Evolutionary conservation across 2,113 vertebrate species (phyloP), one percentile per base, ranked within the genome.

Genomic region (Prionailurus bengalensis): DNA sequence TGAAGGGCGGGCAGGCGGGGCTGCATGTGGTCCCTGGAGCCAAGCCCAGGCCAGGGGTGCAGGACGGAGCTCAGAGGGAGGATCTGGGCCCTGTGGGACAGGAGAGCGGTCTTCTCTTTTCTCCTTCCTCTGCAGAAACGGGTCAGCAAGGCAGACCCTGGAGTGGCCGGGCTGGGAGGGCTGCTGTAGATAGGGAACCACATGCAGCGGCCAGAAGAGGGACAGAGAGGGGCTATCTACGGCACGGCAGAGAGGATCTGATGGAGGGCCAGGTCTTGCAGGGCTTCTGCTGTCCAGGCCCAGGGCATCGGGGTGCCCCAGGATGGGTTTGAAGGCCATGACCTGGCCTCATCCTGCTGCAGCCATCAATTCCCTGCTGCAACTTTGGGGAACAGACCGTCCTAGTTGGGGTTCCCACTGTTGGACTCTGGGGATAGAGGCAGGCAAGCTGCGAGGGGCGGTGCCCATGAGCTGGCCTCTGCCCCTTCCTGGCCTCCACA

Each of bases 221-320:
- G 83, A 23, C 0, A 0, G 1, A 36, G 36, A 66, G 71, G n/a
- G 45, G 71, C 45, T 25, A 55, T 2, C 92, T 31, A 1, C 3
- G 51, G 88, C 21, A 8, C 0, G 27, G 68, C 25, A 7, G 39
- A 31, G 25, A 1, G 7, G 4, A 14, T 81, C 87, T 11, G 42
- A 15, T 0, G 6, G 29, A 17, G 51, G 27, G 9, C 5, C 36
- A 33, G n/a, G 70, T 21, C 25, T 42, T 2, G 0, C 25, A 3
- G 74, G 91, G 33, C 31, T 88, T 36, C 74, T 10, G 12, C 0
- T 42, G 15, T 33, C 42, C 25, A 0, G n/a, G 13, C 53, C n/a
- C 3, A 1, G 93, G 53, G 80, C 29, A 1, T 45, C 10, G 0
- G 1, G 80, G 51, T 3, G 11, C 33, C 42, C 31, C 51, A n/a